These are phyloP conservation scores for Caligus rogercresseyi DNA, from an alignment of 1,140 invertebrate species.

Conservation along the genomic window DNA sequence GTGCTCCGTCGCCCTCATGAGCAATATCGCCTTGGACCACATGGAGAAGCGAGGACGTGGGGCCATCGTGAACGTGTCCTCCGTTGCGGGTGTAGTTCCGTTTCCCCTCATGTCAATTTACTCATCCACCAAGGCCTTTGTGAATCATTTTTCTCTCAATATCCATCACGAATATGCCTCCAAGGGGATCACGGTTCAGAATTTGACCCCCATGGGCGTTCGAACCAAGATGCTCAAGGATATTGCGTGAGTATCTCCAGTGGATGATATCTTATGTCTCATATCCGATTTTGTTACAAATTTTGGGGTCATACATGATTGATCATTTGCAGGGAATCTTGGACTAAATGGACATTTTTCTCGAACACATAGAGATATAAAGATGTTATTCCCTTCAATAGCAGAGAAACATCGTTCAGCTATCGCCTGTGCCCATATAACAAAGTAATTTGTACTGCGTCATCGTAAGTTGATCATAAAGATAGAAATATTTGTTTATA, in stretches of 20 bases:
- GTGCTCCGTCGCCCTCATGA: constrained; percentile 34
- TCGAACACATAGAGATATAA: too few relatives aligned
- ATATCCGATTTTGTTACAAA: too few relatives aligned
- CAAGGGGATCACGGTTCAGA: constrained; percentile 34
- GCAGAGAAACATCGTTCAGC: too few relatives aligned
- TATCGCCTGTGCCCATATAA: too few relatives aligned
- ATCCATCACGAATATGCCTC: constrained; percentile 33
- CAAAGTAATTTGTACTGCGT: too few relatives aligned
- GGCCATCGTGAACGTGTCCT: constrained; percentile 34
- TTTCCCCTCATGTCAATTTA: constrained; percentile 37
- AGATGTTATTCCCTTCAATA: too few relatives aligned
- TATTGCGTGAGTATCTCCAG: too few relatives aligned
- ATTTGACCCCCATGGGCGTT: constrained; percentile 35
- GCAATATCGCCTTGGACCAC: constrained; percentile 32
- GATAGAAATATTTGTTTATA: too few relatives aligned
- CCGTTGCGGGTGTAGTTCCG: constrained; percentile 31
- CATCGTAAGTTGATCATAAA: too few relatives aligned
- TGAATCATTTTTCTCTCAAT: constrained; percentile 32
- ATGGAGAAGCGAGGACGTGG: constrained; percentile 32
- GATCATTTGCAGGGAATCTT: background rate
- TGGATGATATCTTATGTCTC: too few relatives aligned
- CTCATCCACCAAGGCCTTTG: constrained; percentile 32
- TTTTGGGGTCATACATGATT: background rate
- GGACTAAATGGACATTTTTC: too few relatives aligned
- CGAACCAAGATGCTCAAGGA: constrained; percentile 28